Evolutionary conservation across 2,888 invertebrate species (phyloP), one percentile per base, ranked within the genome.

Genomic region (Mechanitis messenoides): DNA sequence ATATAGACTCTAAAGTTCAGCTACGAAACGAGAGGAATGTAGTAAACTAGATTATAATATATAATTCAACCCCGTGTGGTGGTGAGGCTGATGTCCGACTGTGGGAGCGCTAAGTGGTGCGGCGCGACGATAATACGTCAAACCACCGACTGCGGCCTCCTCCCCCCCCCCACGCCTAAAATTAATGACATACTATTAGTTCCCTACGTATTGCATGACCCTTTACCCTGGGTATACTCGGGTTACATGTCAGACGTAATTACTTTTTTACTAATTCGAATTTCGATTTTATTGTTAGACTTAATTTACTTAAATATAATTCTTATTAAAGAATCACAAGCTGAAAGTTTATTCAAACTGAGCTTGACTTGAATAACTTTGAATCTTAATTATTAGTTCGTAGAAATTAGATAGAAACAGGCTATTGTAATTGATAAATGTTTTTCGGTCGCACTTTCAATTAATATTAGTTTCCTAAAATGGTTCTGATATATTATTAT

Each of bases 111-210:
- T 81, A 82, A 81, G 80, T 80, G 83, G 76, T 75, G 73, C 71
- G 76, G 74, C 73, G 76, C 79, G 78, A 78, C 76, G 79, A 78
- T 83, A 82, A 83, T 83, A 82, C 78, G 83, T 83, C 84, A 84
- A 83, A 84, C 81, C 81, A 73, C 80, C 72, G 76, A 67, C 77
- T 78, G 80, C 74, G 79, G 81, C 76, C 70, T 72, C 71, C 67
- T 72, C 70, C 72, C 72, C 71, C 73, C 56, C 64, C 53, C 71
- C 72, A 65, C 72, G 73, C 75, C 73, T 69, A 77, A 80, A 82
- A 82, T 81, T 78, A 82, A 79, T 80, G 76, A 74, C 62, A 61
- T 65, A 63, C 57, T 50, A 50, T 50, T 50, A 50, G 50, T 50
- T 50, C 28, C 31, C 50, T 50, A 50, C 31, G 31, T 47, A 60